Base-by-base conservation (phyloP, 2,113 vertebrate genomes). In the Mixornis gularis region DNA sequence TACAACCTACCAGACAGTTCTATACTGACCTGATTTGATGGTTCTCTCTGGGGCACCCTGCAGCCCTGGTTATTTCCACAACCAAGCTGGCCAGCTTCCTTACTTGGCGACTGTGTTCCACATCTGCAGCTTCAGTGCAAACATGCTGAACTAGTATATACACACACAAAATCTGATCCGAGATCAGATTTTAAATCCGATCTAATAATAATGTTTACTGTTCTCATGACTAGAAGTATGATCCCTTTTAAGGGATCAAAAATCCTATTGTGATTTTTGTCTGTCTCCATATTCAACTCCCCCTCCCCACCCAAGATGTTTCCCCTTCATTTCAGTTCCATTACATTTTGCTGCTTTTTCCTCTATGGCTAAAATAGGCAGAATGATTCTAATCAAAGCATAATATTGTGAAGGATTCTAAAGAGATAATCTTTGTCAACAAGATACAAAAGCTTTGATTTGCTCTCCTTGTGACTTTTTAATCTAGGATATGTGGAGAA, bases 1-100 rank as follows among this genome's bases (percentile, higher is more conserved):
- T 97, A 92, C 97, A 96, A 89, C 87, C 95, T 90, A 92, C 76
- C 95, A 97, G 97, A 92, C 97, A 97, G 95, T 91, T 97, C 97
- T 91, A 94, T 95, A 94, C 90, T 96, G 97, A 96, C 96, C 87
- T 76, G 95, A 96, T 96, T 93, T 96, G 96, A 97, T 95, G 95
- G 96, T 95, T 97, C 95, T 96, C 97, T 87, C 78, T 79, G 93
- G 96, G 94, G 97, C 48, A n/a, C 94, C 92, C 95, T 96, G 94
- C 95, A 98, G 96, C 92, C 96, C 94, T 95, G 92, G 96, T 96
- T 96, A 96, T 95, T 96, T 97, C 95, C 94, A 95, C 83, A 85
- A 52, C 79, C 95, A 96, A 96, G 88, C 66, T 96, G 96, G 87
- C 91, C 95, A 96, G 80, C 94, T 96, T 85, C 55, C 71, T 95